Evolutionary conservation across 1,140 invertebrate species (phyloP).

Genomic region (Atta cephalotes): DNA sequence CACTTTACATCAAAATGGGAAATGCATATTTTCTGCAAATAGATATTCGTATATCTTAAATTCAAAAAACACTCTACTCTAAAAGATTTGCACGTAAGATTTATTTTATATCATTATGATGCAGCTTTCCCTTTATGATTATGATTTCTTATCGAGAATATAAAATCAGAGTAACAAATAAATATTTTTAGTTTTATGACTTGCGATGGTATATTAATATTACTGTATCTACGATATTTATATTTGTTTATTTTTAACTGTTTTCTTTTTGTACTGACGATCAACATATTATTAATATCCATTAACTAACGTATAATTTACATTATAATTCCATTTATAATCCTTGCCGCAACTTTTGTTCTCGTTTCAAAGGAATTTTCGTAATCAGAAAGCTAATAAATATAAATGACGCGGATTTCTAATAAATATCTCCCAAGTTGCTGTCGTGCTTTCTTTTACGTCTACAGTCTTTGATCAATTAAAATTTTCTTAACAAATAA

Average conservation of each 20-base stretch:
- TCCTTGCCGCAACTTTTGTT: not conserved
- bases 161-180: not conserved
- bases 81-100: constrained; percentile 20
- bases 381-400: not conserved
- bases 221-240: not conserved
- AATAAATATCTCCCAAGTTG: not conserved
- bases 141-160: not conserved
- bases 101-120: not conserved
- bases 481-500: constrained; percentile 21
- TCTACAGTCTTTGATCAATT: constrained; percentile 30
- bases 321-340: not conserved
- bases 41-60: constrained; percentile 9
- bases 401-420: not conserved
- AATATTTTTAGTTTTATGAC: not conserved
- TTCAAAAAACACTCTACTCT: constrained; percentile 9
- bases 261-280: not conserved
- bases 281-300: not conserved
- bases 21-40: constrained; percentile 9
- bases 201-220: not conserved
- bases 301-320: not conserved
- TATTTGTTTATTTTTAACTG: not conserved
- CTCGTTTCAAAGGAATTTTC: not conserved
- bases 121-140: not conserved
- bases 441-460: not conserved
- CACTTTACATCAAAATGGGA: constrained; percentile 29